Evolutionary conservation across 2,888 invertebrate species (phyloP), one percentile per base, ranked within the genome.

Genomic region (Macropis europaea): DNA sequence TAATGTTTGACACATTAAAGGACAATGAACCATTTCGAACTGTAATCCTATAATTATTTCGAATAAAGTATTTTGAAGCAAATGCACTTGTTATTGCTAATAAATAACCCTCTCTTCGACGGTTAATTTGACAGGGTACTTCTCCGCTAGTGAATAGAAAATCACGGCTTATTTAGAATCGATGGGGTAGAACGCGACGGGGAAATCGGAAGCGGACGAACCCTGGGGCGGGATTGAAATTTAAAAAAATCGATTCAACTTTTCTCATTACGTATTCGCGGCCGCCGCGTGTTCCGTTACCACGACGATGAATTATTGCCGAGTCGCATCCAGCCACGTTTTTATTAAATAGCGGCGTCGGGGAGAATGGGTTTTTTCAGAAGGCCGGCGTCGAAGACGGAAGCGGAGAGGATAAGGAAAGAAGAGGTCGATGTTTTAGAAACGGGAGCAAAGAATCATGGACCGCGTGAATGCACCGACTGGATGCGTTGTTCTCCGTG

Each of bases 221-320:
- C n/a, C 13, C 15, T 24, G 34, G 7, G 6, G 3, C 9, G 24
- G 28, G 53, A 45, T 42, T 56, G 36, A 32, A 56, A 66, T 40
- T 64, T 57, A 50, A 19, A 54, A 60, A 71, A 71, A 73, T 71
- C 63, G 71, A 73, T 73, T 54, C 59, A 85, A 85, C 83, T 84
- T 85, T 85, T 82, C 84, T 85, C 82, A 82, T 85, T 84, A 83
- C 72, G 69, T 72, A 73, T 73, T 73, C 72, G 38, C 52, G 32
- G 54, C 5, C 13, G 15, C 17, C 22, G 28, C 30, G 38, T 48
- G 45, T 40, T 45, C 59, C n/a, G 48, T 38, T 56, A 54, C 47
- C 34, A 19, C n/a, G 17, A 28, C 1, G 19, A 43, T 72, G 36
- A 70, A 72, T 71, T 57, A 63, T 72, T 70, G 24, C 36, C 24